These are phyloP conservation scores for Nixonia krombeini DNA, from an alignment of 1,140 invertebrate genomes.

Conservation along the genomic window DNA sequence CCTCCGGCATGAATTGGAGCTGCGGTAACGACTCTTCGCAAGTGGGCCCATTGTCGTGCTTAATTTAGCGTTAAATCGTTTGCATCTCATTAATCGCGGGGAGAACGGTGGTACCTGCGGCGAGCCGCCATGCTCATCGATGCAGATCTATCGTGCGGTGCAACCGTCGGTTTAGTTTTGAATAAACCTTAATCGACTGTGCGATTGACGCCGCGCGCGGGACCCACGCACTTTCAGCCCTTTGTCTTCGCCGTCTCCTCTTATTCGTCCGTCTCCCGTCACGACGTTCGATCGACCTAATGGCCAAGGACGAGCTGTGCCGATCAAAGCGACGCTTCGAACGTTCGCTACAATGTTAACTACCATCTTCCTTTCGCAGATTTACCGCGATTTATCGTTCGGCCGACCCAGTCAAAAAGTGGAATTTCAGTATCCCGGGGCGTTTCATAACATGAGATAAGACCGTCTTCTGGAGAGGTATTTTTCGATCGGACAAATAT, in stretches of 20 bases:
- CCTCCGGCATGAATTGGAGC: constrained; percentile 22
- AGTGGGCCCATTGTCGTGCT: constrained; percentile 67
- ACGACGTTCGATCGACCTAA: constrained; percentile 22
- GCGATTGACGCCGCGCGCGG: not conserved
- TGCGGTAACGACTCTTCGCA: constrained; percentile 47
- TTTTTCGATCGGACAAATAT: no score
- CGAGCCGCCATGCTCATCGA: constrained; percentile 63
- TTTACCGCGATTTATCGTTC: constrained; percentile 1
- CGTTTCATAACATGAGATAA: no score
- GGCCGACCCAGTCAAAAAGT: not conserved
- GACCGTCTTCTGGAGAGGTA: no score
- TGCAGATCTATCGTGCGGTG: constrained; percentile 61
- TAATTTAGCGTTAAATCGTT: constrained; percentile 73
- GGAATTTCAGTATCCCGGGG: not conserved
- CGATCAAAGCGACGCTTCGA: not conserved
- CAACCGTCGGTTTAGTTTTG: constrained; percentile 62
- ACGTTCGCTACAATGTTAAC: not conserved
- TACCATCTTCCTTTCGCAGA: not conserved
- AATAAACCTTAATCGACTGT: constrained; percentile 53
- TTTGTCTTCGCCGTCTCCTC: constrained; percentile 33
- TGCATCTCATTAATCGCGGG: constrained; percentile 71
- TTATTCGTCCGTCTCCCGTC: constrained; percentile 15
- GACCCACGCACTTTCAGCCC: constrained; percentile 27
- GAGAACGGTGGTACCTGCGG: constrained; percentile 51
- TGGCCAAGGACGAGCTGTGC: constrained; percentile 27